These are phyloP conservation scores for Mycteria americana DNA, from an alignment of 2,797 vertebrate genomes.

Conservation along the genomic window DNA sequence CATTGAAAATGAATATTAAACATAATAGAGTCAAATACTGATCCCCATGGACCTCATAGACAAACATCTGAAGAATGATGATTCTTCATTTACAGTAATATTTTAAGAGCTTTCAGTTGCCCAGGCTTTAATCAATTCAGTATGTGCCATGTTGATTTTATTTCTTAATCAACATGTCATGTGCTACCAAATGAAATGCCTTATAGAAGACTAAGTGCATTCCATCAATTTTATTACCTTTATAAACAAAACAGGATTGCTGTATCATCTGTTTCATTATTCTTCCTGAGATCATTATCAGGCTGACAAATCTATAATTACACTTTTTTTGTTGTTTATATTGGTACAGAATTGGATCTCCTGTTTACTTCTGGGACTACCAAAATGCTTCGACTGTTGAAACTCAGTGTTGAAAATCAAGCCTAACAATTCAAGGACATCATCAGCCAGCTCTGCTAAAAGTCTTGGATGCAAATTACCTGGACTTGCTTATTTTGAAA, in stretches of 20 bases:
- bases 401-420: background rate
- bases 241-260: slow-evolving; percentile 3
- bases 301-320: slow-evolving; percentile 11
- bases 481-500: background rate
- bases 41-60: background rate
- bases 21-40: background rate
- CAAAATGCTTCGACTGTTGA: background rate
- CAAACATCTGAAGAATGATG: background rate
- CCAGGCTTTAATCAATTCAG: slow-evolving; percentile 18
- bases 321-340: background rate
- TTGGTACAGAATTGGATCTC: background rate
- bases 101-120: slow-evolving; percentile 16
- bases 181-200: slow-evolving; percentile 12
- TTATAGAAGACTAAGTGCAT: background rate
- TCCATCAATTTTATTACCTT: slow-evolving; percentile 39
- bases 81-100: background rate
- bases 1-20: background rate
- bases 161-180: slow-evolving; percentile 22
- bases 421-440: background rate
- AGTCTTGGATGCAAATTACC: background rate
- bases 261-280: slow-evolving; percentile 14
- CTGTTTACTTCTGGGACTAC: background rate
- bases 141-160: background rate
- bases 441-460: background rate
- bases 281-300: background rate